Evolutionary conservation across 2,113 vertebrate species (phyloP).

Genomic region (Gobiocypris rarus): DNA sequence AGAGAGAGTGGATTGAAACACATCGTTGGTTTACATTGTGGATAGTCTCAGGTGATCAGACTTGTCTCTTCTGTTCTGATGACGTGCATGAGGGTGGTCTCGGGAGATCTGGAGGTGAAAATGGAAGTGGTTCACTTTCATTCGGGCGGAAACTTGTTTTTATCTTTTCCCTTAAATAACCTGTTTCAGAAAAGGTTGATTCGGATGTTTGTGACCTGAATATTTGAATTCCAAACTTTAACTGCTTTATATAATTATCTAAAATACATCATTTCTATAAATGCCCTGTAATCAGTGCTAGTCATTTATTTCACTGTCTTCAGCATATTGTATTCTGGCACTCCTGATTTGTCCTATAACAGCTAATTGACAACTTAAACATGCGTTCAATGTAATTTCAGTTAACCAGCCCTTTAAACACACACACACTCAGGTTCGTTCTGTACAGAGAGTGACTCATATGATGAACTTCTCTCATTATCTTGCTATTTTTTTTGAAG

Average conservation of each 20-base stretch:
- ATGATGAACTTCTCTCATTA: slow-evolving; percentile 58
- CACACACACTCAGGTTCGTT: not conserved
- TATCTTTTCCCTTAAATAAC: not conserved
- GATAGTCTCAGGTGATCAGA: slow-evolving; percentile 4
- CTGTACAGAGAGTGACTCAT: slow-evolving; percentile 50
- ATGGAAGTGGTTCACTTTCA: slow-evolving; percentile 40
- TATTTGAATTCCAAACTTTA: not conserved
- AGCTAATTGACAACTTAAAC: slow-evolving; percentile 1
- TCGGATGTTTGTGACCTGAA: not conserved
- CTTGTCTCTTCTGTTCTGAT: slow-evolving; percentile 22
- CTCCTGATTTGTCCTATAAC: not conserved
- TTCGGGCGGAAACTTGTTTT: slow-evolving; percentile 6
- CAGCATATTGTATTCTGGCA: not conserved
- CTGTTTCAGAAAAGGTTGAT: not conserved
- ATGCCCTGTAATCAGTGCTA: not conserved
- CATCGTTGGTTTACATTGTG: not conserved
- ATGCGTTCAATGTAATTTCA: slow-evolving; percentile 23
- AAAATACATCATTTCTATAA: not conserved
- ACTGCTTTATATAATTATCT: not conserved
- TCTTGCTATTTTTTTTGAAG: slow-evolving; percentile 53
- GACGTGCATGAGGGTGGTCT: slow-evolving; percentile 15
- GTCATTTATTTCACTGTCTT: not conserved
- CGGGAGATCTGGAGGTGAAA: slow-evolving; percentile 53
- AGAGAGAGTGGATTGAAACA: not conserved
- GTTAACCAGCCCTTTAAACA: slow-evolving; percentile 33